phyloP scores from a whole-genome alignment of 2,113 vertebrate genomes.

The Jaculus jaculus region DNA sequence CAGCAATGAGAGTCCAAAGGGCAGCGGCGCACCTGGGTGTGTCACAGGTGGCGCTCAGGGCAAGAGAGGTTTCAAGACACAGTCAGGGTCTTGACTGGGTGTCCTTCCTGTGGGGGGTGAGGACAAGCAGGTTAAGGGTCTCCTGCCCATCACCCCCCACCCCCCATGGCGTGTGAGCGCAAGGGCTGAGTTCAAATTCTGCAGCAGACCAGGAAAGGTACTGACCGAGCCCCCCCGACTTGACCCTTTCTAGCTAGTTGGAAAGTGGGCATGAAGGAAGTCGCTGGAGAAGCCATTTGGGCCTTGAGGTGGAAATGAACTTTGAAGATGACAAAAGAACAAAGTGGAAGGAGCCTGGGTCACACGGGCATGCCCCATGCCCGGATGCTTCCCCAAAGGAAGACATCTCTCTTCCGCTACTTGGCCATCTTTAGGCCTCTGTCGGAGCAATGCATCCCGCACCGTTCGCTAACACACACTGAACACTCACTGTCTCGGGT shows the following conservation, averaged over 20 bases:
- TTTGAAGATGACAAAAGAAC: not conserved
- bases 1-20: not conserved
- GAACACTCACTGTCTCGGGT: not conserved
- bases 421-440: not conserved
- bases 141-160: fast-evolving
- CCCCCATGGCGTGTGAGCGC: not conserved
- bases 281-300: not conserved
- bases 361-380: fast-evolving
- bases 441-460: fast-evolving
- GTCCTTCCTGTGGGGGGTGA: too few relatives aligned
- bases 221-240: not conserved
- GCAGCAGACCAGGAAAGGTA: not conserved
- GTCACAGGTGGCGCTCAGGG: fast-evolving
- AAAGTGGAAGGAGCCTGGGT: not conserved
- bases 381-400: not conserved
- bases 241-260: not conserved
- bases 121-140: not conserved
- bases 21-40: not conserved
- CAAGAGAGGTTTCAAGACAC: not conserved
- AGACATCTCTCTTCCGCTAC: not conserved
- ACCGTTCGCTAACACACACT: not conserved
- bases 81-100: not conserved
- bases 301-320: not conserved
- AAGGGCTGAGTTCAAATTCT: not conserved
- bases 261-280: not conserved